Base-by-base conservation (phyloP, 2,888 invertebrate species). In the Mechanitis messenoides region DNA sequence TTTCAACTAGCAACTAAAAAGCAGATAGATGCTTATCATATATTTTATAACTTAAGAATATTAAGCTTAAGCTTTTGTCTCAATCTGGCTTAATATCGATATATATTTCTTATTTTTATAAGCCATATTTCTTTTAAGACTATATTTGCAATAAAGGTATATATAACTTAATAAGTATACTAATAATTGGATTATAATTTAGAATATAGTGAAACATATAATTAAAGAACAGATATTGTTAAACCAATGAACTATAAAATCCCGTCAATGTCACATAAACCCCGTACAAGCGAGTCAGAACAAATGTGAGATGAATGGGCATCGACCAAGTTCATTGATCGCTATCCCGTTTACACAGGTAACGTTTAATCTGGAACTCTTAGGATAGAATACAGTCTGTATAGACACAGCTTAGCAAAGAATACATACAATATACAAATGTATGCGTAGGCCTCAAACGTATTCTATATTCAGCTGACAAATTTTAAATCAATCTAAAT, bases 321-420 rank as follows among this genome's bases (percentile, higher is more conserved):
- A 72, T 76, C 69, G 72, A 68, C 72, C 73, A 75, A 78, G 83
- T 83, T 84, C 82, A 81, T 65, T 78, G 81, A 78, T 76, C 80
- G 69, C 70, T 66, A 66, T 70, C 66, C 66, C 62, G 35, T 59
- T 61, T 57, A 60, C 61, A 58, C 65, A 58, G 59, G 54, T 35
- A 42, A 53, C 59, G 60, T 60, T 55, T 62, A 65, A 58, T 56
- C 45, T 65, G 46, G 50, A 56, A 60, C 53, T 47, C 46, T 46
- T 33, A 56, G 35, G 3, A 42, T 42, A 42, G 42, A 42, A 42
- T 42, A 42, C 42, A 42, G 9, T 1, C 42, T 42, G 42, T 42
- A 42, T 42, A 42, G 11, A 42, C 3, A 56, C 45, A 45, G 56
- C 56, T 45, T 56, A 46, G 12, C 28, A 46, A 33, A 46, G 56